Percentiles rank a stretch among this genome's conserved stretches.
Evolutionary conservation across 2,797 vertebrate species (phyloP).

Genomic region (Thripadectes ignobilis): DNA sequence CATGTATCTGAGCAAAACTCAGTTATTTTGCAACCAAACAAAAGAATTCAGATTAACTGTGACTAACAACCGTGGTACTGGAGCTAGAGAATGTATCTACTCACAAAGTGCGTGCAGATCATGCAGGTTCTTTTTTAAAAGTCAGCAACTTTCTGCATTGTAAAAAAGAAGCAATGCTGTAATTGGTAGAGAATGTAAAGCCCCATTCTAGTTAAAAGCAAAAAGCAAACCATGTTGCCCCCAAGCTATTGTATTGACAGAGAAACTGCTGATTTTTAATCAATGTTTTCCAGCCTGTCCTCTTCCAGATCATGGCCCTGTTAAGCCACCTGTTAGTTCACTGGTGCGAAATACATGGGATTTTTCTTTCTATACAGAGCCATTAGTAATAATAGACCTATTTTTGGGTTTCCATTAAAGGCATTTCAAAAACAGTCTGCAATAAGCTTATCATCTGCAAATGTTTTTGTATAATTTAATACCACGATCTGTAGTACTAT

Average conservation of each 20-base stretch:
- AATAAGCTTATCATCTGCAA: background rate
- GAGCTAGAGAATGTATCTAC: background rate
- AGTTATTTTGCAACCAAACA: background rate
- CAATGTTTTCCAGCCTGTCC: background rate
- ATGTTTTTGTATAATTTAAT: constrained; percentile 11
- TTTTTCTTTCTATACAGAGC: background rate
- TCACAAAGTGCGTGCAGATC: background rate
- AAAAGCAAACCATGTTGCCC: background rate
- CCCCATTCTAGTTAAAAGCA: background rate
- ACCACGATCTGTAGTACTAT: background rate
- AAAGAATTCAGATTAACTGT: background rate
- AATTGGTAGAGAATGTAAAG: background rate
- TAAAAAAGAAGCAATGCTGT: background rate
- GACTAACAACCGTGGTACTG: background rate
- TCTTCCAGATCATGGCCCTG: background rate
- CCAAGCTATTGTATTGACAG: background rate
- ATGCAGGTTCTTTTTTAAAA: background rate
- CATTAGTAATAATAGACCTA: background rate
- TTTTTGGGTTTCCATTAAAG: background rate
- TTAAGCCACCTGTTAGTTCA: background rate
- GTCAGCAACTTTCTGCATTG: background rate
- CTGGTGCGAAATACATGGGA: background rate
- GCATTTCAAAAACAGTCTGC: background rate
- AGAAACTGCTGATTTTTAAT: background rate
- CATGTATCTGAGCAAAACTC: background rate